A percentile compares a stretch with the other conserved stretches of the same genome.
Conservation (phyloP, 1,140 invertebrate genomes). For the Muscidifurax raptorellus region DNA sequence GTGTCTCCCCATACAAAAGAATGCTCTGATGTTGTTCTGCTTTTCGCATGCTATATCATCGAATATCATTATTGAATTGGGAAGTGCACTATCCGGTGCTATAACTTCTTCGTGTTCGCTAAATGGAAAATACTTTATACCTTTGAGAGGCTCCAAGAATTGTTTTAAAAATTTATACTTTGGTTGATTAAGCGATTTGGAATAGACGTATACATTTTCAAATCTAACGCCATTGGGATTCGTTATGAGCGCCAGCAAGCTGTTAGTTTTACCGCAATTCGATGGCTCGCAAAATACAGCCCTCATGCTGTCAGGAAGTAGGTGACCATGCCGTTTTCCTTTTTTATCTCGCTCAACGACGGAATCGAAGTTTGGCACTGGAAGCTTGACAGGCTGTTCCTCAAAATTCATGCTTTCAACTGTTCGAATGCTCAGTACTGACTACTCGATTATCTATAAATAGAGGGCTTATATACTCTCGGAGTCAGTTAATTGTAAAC, state of each 20-base stretch:
- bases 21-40: background rate
- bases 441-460: too few relatives aligned
- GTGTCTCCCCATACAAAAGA: too few relatives aligned
- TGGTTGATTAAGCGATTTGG: background rate
- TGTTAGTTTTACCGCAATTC: conserved; percentile 66
- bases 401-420: too few relatives aligned
- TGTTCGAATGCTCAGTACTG: too few relatives aligned
- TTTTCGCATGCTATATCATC: too few relatives aligned
- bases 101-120: background rate
- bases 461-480: conserved; percentile 17
- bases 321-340: conserved; percentile 63
- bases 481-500: too few relatives aligned
- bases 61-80: conserved; percentile 54
- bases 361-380: too few relatives aligned
- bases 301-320: conserved; percentile 54
- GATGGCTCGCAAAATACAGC: conserved; percentile 61
- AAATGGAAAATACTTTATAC: background rate
- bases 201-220: conserved; percentile 61
- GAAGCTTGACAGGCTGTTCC: too few relatives aligned
- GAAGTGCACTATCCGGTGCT: too few relatives aligned
- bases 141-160: background rate
- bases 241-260: conserved; percentile 62
- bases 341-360: background rate
- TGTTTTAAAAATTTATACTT: background rate
- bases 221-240: conserved; percentile 66